Evolutionary conservation across 2,888 invertebrate species (phyloP).

Genomic region (Ashinkailepas kermadecensis): DNA sequence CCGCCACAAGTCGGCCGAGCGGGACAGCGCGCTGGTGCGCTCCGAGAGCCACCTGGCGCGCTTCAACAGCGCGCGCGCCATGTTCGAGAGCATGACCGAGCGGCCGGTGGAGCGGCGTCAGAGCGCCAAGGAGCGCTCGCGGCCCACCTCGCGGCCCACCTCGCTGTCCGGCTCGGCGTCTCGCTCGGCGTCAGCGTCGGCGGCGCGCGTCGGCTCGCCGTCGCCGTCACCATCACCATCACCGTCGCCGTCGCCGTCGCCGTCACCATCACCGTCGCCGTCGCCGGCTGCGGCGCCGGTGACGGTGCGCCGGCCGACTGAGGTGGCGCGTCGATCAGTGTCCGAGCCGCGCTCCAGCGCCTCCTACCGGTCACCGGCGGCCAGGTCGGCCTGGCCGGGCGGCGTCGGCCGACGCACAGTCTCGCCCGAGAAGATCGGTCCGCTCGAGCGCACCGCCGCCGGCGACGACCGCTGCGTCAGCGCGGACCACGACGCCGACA

Average conservation of each 20-base stretch:
- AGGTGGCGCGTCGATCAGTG: conserved; percentile 20
- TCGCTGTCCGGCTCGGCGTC: conserved; percentile 28
- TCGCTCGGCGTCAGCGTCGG: conserved; percentile 25
- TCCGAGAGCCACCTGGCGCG: conserved; percentile 84
- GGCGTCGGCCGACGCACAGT: background rate
- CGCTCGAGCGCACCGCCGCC: background rate
- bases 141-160: conserved; percentile 30
- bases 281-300: conserved; percentile 35
- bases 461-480: too few species aligned
- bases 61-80: conserved; percentile 81
- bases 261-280: conserved; percentile 33
- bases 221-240: conserved; percentile 26
- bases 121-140: conserved; percentile 25
- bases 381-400: conserved; percentile 26
- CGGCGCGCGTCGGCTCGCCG: conserved; percentile 30
- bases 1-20: conserved; percentile 24
- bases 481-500: background rate
- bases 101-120: conserved; percentile 23
- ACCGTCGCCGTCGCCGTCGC: conserved; percentile 26
- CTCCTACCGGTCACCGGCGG: conserved; percentile 24
- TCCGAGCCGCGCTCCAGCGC: conserved; percentile 25
- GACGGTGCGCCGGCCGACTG: conserved; percentile 33
- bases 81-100: conserved; percentile 73
- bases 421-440: background rate
- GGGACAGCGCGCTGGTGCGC: conserved; percentile 63